Evolutionary conservation across 2,888 invertebrate species (phyloP).

Genomic region (Criorhina ranunculi): DNA sequence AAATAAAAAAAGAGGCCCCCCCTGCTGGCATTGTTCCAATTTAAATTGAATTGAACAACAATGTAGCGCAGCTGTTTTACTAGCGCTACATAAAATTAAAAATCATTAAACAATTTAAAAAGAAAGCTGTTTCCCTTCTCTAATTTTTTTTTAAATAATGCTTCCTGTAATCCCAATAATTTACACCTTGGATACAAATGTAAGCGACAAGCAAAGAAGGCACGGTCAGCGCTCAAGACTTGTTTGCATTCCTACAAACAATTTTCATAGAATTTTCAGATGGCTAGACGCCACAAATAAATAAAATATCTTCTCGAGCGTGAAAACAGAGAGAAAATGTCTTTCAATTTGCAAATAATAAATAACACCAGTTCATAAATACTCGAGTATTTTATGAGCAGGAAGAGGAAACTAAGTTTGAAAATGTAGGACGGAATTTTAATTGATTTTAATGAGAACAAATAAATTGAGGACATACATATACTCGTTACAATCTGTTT

Average conservation of each 20-base stretch:
- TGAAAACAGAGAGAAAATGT: constrained; percentile 6
- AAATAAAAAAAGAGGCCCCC: constrained; percentile 27
- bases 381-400: constrained; percentile 3
- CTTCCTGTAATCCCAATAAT: constrained; percentile 17
- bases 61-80: constrained; percentile 24
- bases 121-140: not conserved
- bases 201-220: constrained; percentile 25
- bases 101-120: constrained; percentile 14
- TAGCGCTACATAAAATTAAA: constrained; percentile 9
- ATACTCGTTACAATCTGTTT: too few relatives aligned
- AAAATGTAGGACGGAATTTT: constrained; percentile 6
- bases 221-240: constrained; percentile 40
- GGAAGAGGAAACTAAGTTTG: not conserved
- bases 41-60: constrained; percentile 12
- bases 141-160: constrained; percentile 15
- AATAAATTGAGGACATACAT: too few relatives aligned
- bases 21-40: constrained; percentile 38
- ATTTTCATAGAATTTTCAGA: too few relatives aligned
- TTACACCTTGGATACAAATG: constrained; percentile 21
- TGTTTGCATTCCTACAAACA: too few relatives aligned
- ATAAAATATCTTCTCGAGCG: constrained; percentile 7
- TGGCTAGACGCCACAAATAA: constrained; percentile 27
- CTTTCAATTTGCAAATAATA: constrained; percentile 38
- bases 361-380: constrained; percentile 5
- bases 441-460: too few relatives aligned